phyloP scores from a whole-genome alignment of 2,113 vertebrate genomes.

The Tricholaema leucomelas region DNA sequence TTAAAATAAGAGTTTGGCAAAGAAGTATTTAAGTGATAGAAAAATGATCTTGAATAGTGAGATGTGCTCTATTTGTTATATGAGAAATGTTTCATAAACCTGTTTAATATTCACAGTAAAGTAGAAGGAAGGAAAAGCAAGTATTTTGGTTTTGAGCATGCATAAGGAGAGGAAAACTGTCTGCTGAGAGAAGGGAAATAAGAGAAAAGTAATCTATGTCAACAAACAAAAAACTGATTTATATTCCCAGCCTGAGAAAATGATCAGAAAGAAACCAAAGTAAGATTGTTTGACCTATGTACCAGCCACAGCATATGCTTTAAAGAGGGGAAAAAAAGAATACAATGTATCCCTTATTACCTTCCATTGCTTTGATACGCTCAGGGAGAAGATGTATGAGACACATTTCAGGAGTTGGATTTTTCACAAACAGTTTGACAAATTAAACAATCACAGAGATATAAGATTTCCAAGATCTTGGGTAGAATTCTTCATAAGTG shows the following conservation, averaged over 20 bases:
- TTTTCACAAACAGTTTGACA: slow-evolving; percentile 52
- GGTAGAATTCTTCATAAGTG: slow-evolving; percentile 39
- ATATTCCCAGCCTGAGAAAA: slow-evolving; percentile 40
- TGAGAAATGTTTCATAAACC: slow-evolving; percentile 25
- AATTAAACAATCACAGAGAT: slow-evolving; percentile 62
- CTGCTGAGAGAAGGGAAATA: neutral
- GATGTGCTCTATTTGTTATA: slow-evolving; percentile 5
- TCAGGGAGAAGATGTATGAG: slow-evolving; percentile 44
- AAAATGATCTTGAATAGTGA: neutral
- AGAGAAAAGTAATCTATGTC: slow-evolving; percentile 48
- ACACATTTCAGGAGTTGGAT: slow-evolving; percentile 33
- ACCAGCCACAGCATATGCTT: slow-evolving; percentile 23
- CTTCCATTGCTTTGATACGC: slow-evolving; percentile 15
- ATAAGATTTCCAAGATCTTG: slow-evolving; percentile 36
- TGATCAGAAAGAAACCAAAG: slow-evolving; percentile 45
- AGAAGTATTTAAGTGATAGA: neutral
- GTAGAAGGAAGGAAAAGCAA: neutral
- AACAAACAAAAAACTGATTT: slow-evolving; percentile 43
- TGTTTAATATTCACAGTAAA: slow-evolving; percentile 38
- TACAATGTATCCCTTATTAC: slow-evolving; percentile 33
- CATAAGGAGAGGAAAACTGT: neutral
- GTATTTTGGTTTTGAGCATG: neutral
- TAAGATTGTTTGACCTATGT: slow-evolving; percentile 62
- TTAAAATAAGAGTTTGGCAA: slow-evolving; percentile 14
- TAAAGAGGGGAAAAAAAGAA: slow-evolving; percentile 1